A percentile compares a stretch with the other conserved stretches of the same genome.
Evolutionary conservation across 2,888 invertebrate genomes (phyloP).

Genomic region (Noctua pronuba): DNA sequence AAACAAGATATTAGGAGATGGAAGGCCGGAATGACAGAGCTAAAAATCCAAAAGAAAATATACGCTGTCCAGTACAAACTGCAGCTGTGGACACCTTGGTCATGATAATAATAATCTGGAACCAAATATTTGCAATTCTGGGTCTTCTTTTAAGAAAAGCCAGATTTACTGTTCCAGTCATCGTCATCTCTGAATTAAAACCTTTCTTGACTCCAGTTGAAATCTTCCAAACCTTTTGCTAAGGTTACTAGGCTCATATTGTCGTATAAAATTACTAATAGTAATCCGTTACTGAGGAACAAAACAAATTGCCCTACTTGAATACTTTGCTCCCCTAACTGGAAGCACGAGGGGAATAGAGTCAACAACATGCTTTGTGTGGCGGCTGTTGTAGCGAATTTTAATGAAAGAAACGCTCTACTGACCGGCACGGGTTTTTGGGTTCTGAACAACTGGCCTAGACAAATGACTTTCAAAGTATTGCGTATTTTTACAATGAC

Average conservation of each 20-base stretch:
- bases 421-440: neutral
- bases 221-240: neutral
- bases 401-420: neutral
- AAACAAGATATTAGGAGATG: neutral
- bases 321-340: conserved; percentile 70
- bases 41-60: neutral
- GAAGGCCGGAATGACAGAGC: neutral
- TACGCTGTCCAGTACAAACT: neutral
- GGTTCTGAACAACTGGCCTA: neutral
- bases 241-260: conserved; percentile 34
- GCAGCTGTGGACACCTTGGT: neutral
- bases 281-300: conserved; percentile 73
- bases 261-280: conserved; percentile 66
- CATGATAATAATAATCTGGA: neutral
- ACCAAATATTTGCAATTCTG: neutral
- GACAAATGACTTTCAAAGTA: neutral
- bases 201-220: neutral
- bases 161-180: neutral
- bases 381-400: conserved; percentile 60
- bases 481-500: neutral
- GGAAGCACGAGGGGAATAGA: conserved; percentile 63
- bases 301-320: conserved; percentile 79
- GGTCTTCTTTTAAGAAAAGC: neutral
- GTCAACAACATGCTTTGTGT: conserved; percentile 61
- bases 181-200: neutral